Conservation (phyloP, 2,888 invertebrate genomes). For the Noctuana brunneofusca region DNA sequence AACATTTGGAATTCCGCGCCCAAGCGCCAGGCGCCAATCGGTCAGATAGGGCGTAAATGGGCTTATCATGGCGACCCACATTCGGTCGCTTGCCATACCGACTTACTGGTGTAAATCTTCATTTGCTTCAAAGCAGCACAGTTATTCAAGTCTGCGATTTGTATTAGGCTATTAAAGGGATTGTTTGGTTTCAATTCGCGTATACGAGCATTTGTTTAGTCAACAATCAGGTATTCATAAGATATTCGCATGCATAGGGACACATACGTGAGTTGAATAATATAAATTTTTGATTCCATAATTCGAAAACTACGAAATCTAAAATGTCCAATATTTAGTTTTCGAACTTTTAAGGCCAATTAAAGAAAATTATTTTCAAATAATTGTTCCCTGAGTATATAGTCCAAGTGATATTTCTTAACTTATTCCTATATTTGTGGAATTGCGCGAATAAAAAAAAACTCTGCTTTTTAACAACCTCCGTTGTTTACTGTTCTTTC, state of each 20-base stretch:
- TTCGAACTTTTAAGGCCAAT: too few species aligned
- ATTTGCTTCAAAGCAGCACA: slow-evolving; percentile 10
- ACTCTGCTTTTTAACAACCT: neutral
- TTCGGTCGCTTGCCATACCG: slow-evolving; percentile 10
- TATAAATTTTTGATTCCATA: too few species aligned
- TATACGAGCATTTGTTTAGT: neutral
- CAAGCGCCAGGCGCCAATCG: slow-evolving; percentile 23
- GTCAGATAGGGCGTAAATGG: slow-evolving; percentile 27
- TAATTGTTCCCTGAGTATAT: too few species aligned
- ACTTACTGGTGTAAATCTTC: slow-evolving; percentile 28
- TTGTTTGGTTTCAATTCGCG: neutral
- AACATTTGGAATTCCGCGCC: slow-evolving; percentile 12
- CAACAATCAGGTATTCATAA: neutral
- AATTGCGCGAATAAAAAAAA: too few species aligned
- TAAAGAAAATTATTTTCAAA: too few species aligned
- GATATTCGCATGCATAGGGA: too few species aligned
- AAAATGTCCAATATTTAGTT: too few species aligned
- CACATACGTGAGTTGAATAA: too few species aligned
- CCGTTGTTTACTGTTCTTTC: neutral
- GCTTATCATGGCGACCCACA: slow-evolving; percentile 29
- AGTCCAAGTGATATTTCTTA: too few species aligned
- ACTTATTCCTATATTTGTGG: too few species aligned
- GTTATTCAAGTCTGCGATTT: slow-evolving; percentile 8
- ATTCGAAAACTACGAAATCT: too few species aligned
- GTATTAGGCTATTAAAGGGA: neutral